Conservation (phyloP, 2,113 vertebrate species). For the Ramphastos sulfuratus region DNA sequence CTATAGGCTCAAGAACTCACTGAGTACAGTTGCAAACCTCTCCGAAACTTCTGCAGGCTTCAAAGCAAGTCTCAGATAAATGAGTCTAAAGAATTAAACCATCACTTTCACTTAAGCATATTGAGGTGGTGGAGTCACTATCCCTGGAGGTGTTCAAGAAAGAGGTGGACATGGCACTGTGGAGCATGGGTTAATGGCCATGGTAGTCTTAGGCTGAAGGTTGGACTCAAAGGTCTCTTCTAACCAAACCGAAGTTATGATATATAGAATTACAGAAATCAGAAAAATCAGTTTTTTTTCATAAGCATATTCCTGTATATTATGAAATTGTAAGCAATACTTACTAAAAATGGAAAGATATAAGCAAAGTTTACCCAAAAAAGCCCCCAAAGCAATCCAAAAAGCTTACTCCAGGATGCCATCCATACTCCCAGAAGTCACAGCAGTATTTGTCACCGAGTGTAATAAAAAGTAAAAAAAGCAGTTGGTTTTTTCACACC, state of each 20-base stretch:
- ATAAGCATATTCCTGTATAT: background rate
- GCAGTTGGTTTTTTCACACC: background rate
- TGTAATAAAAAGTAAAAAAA: background rate
- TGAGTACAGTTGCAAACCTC: background rate
- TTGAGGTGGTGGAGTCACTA: background rate
- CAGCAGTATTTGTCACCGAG: background rate
- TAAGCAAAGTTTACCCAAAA: background rate
- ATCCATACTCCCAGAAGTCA: background rate
- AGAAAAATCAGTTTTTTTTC: background rate
- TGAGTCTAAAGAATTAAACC: background rate
- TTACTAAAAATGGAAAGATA: background rate
- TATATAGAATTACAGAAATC: background rate
- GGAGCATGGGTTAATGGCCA: too few relatives aligned
- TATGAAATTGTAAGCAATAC: background rate
- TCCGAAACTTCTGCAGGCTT: background rate
- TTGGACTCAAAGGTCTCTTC: too few relatives aligned
- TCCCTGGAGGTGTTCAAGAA: too few relatives aligned
- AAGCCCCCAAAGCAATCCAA: too few relatives aligned
- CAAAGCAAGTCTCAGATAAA: background rate
- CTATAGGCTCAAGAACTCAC: background rate
- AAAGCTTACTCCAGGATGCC: background rate
- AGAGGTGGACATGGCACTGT: too few relatives aligned
- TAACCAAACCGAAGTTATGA: too few relatives aligned
- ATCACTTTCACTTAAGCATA: background rate
- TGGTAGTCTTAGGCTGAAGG: too few relatives aligned